A percentile compares a stretch with the other conserved stretches of the same genome.
These are phyloP conservation scores for Armadillidium nasatum DNA, from an alignment of 1,140 invertebrate genomes.

Conservation along the genomic window DNA sequence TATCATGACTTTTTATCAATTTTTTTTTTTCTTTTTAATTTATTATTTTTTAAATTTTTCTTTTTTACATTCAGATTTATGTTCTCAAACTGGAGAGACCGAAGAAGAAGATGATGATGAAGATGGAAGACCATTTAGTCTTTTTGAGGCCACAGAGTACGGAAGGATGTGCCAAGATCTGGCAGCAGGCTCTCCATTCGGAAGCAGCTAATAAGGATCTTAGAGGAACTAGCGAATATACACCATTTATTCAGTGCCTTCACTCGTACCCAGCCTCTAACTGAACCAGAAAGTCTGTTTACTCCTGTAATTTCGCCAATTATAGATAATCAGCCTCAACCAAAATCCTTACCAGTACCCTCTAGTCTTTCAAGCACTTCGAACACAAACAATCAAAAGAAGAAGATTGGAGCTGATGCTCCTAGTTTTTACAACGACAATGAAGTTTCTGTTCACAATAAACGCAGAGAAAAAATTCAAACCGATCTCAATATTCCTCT, in stretches of 20 bases:
- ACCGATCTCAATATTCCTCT: too few relatives aligned
- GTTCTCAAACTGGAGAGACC: slow-evolving; percentile 45
- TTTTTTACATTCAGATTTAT: slow-evolving; percentile 38
- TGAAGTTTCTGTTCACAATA: too few relatives aligned
- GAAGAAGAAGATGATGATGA: slow-evolving; percentile 43
- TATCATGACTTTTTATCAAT: too few relatives aligned
- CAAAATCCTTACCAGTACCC: neutral
- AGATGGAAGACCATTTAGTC: slow-evolving; percentile 41
- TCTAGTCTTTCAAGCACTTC: neutral
- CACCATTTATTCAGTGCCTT: slow-evolving; percentile 40
- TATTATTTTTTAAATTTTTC: neutral
- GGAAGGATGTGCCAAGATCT: slow-evolving; percentile 42
- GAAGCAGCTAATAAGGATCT: slow-evolving; percentile 39
- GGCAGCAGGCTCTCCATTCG: slow-evolving; percentile 34
- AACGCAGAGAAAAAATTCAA: too few relatives aligned
- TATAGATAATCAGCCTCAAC: neutral
- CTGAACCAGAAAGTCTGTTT: neutral
- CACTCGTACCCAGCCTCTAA: neutral
- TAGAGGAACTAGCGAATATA: slow-evolving; percentile 40
- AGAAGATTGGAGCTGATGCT: too few relatives aligned
- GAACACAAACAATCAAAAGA: too few relatives aligned
- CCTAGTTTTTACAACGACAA: too few relatives aligned
- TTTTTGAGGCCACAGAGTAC: slow-evolving; percentile 44
- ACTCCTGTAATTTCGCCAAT: neutral
- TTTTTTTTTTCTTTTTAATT: neutral